Percentiles rank a stretch among this genome's conserved stretches.
Conservation (phyloP, 2,797 vertebrate species). For the Spheniscus humboldti region DNA sequence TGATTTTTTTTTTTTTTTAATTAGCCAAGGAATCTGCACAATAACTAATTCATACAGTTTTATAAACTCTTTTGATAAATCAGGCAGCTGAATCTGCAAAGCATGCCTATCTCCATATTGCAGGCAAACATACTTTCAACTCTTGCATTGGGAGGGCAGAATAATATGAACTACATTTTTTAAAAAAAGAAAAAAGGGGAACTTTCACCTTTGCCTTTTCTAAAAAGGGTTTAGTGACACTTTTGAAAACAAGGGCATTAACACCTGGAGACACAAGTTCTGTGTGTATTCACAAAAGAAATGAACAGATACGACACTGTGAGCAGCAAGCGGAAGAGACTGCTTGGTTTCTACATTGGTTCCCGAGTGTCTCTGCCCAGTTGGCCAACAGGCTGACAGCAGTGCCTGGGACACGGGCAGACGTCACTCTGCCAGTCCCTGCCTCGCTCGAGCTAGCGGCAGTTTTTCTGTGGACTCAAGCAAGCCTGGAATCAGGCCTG, state of each 20-base stretch:
- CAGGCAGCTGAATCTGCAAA: neutral
- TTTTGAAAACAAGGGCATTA: neutral
- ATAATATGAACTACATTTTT: neutral
- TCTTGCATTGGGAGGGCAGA: neutral
- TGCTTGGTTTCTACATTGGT: neutral
- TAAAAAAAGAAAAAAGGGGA: neutral
- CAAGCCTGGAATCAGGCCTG: neutral
- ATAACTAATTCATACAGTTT: neutral
- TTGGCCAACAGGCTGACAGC: neutral
- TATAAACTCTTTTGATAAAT: neutral
- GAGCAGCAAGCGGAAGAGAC: neutral
- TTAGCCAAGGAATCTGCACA: neutral
- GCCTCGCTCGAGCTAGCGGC: rapidly evolving
- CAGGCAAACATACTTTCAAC: neutral
- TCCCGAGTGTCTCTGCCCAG: neutral
- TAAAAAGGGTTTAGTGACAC: neutral
- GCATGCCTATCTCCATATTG: neutral
- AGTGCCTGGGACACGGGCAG: neutral
- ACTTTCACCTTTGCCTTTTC: neutral
- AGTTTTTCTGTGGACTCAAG: neutral
- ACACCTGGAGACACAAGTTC: neutral
- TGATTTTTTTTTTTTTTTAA: neutral
- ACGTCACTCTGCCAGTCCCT: neutral
- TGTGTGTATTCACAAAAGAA: neutral
- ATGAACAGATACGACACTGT: neutral